Evolutionary conservation across 2,888 invertebrate genomes (phyloP).

Genomic region (Rhamnusium bicolor): DNA sequence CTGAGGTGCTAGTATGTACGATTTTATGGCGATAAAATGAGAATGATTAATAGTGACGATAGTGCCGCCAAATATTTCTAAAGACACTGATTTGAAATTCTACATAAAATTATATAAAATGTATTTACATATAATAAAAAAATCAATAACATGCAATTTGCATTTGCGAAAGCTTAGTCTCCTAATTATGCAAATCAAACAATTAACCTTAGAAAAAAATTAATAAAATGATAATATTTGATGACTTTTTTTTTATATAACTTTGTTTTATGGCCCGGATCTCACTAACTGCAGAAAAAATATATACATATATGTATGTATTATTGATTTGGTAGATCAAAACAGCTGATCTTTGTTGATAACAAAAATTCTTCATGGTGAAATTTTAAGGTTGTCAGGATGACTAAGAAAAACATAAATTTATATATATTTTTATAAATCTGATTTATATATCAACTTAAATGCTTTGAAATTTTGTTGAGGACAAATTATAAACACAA

Average conservation of each 20-base stretch:
- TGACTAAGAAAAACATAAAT: background rate
- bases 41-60: no score
- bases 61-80: no score
- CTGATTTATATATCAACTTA: background rate
- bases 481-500: background rate
- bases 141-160: background rate
- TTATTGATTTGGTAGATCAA: background rate
- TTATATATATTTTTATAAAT: background rate
- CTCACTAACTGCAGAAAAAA: background rate
- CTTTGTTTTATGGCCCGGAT: background rate
- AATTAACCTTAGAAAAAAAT: constrained; percentile 21
- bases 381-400: background rate
- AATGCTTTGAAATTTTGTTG: background rate
- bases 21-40: no score
- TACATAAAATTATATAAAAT: no score
- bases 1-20: no score
- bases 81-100: no score
- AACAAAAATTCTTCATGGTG: background rate
- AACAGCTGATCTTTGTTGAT: background rate
- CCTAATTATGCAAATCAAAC: background rate
- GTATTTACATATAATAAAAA: no score
- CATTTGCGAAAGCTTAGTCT: background rate
- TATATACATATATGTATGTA: background rate
- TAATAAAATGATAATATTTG: background rate
- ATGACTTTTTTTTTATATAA: constrained; percentile 8